Base-by-base conservation (phyloP, 2,888 invertebrate genomes). In the Plagodis pulveraria region DNA sequence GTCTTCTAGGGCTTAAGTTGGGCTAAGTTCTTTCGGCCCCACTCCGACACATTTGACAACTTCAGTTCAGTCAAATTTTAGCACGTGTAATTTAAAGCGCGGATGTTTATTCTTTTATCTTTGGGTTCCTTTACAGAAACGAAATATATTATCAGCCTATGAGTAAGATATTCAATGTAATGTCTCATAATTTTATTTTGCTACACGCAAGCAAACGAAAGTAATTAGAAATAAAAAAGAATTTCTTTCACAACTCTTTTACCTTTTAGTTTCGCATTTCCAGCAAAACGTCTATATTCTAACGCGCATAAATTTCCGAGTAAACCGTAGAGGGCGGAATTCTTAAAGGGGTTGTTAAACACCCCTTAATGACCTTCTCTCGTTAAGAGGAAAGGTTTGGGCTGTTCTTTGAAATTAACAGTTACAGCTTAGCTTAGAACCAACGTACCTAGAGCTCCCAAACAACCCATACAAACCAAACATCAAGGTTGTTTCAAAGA, bases 351-450 rank as follows among this genome's bases (percentile, higher is more conserved):
- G 69, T 67, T 64, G 79, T 87, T 87, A 85, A 86, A 78, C 84
- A 84, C 77, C 81, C 79, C 81, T 84, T 87, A 87, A 87, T 84
- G 84, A 85, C 84, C 77, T 68, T 57, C 72, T 80, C 86, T 87
- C 88, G 87, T 87, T 88, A 84, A 78, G 83, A 76, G 81, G 83
- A 87, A 84, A 87, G 88, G 87, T 87, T 88, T 87, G 73, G 84
- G 80, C 86, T 86, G 87, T 87, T 87, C 87, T 84, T 86, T 74
- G 71, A 80, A 86, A 88, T 88, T 87, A 87, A 87, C 86, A 85
- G 88, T 85, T 79, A 83, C 83, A 80, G 72, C 81, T 71, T 63
- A 70, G 53, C 69, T 46, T 56, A 63, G 50, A 53, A 59, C 86
- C 83, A 77, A n/a, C 43, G 0, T 62, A 65, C 54, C 34, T n/a